These are phyloP conservation scores for Euplagia quadripunctaria DNA, from an alignment of 2,888 invertebrate species.

Conservation along the genomic window DNA sequence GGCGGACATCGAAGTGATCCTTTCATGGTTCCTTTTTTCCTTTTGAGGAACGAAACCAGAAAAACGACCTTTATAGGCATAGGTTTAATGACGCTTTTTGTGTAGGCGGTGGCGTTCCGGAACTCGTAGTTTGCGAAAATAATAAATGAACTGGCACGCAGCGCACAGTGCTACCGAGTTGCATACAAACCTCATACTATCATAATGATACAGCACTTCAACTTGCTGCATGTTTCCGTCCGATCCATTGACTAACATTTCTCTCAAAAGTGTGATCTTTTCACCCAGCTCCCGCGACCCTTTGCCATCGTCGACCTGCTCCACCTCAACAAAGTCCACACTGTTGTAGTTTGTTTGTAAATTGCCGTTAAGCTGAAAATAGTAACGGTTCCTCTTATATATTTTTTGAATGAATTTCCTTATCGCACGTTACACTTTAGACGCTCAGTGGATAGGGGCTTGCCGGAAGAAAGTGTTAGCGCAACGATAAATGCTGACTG, in stretches of 20 bases:
- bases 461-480: no score
- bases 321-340: slow-evolving; percentile 97
- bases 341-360: slow-evolving; percentile 98
- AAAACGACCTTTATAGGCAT: not conserved
- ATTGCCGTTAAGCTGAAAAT: slow-evolving; percentile 85
- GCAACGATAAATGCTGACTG: no score
- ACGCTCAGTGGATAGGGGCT: no score
- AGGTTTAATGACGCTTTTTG: not conserved
- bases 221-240: slow-evolving; percentile 89
- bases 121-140: not conserved
- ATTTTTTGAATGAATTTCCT: no score
- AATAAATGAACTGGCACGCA: not conserved
- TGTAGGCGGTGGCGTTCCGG: not conserved
- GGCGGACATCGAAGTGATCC: no score
- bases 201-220: slow-evolving; percentile 93
- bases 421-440: no score
- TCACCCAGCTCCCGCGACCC: slow-evolving; percentile 89
- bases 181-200: slow-evolving; percentile 89
- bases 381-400: not conserved
- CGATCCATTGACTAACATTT: slow-evolving; percentile 91
- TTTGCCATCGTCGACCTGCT: slow-evolving; percentile 92
- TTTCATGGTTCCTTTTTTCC: no score
- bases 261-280: slow-evolving; percentile 88
- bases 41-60: no score
- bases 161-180: not conserved